Evolutionary conservation across 2,888 invertebrate genomes (phyloP).

Genomic region (Tetragonula carbonaria): DNA sequence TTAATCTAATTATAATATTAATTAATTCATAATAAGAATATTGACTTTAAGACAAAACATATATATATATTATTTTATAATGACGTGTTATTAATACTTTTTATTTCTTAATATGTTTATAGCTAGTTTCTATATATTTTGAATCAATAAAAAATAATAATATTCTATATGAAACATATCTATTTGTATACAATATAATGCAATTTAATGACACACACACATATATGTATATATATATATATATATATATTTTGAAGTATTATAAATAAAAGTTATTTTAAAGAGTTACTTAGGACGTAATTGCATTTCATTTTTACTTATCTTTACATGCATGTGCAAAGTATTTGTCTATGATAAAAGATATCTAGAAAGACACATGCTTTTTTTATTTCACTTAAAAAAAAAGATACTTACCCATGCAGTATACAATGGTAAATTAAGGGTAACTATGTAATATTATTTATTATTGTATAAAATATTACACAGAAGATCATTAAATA

Average conservation of each 20-base stretch:
- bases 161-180: constrained; percentile 12
- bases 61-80: not conserved
- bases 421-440: not conserved
- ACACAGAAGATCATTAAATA: not conserved
- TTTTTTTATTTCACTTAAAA: not conserved
- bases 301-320: constrained; percentile 2
- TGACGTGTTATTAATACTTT: not conserved
- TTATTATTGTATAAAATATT: constrained; percentile 8
- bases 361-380: not conserved
- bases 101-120: not conserved
- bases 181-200: not conserved
- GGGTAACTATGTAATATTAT: not conserved
- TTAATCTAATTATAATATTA: not conserved
- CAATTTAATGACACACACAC: no score
- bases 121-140: not conserved
- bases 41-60: not conserved
- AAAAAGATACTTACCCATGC: not conserved
- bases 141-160: constrained; percentile 14
- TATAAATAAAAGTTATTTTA: not conserved
- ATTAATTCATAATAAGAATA: not conserved
- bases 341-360: not conserved
- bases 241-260: not conserved
- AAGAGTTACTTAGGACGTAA: not conserved
- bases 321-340: not conserved
- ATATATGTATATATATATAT: no score